Conservation (phyloP, 1,140 invertebrate species). For the Steinernema khuongi region DNA sequence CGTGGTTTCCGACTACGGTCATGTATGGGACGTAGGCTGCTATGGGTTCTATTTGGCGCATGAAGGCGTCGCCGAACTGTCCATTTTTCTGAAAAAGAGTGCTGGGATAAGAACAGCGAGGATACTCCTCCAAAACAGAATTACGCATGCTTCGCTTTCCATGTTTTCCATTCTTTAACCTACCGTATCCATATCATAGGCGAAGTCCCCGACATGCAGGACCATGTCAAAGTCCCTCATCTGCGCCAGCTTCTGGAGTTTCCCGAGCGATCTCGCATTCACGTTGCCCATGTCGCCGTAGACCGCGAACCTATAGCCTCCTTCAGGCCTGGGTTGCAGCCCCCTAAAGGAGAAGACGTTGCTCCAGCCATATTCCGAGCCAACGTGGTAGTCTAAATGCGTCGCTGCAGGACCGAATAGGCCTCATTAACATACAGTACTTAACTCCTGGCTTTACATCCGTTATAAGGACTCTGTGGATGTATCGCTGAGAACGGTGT, state of each 20-base stretch:
- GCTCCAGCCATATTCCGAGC: constrained; percentile 60
- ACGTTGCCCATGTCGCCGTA: constrained; percentile 64
- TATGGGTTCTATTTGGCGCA: constrained; percentile 78
- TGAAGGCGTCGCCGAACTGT: constrained; percentile 77
- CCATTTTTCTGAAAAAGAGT: constrained; percentile 68
- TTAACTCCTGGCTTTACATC: constrained; percentile 18
- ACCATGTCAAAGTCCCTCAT: constrained; percentile 62
- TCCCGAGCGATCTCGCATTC: constrained; percentile 62
- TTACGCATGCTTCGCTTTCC: no score
- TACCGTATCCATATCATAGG: constrained; percentile 78
- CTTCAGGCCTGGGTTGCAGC: constrained; percentile 55
- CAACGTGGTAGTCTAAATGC: constrained; percentile 59
- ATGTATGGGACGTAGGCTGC: constrained; percentile 84
- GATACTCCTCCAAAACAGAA: no score
- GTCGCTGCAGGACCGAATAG: not conserved
- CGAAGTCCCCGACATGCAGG: constrained; percentile 72
- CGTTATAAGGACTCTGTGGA: constrained; percentile 20
- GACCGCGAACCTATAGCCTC: constrained; percentile 61
- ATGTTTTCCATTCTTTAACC: no score
- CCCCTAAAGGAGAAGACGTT: constrained; percentile 60
- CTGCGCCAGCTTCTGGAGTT: constrained; percentile 60
- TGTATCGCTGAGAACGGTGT: constrained; percentile 19
- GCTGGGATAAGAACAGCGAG: not conserved
- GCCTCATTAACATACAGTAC: constrained; percentile 16
- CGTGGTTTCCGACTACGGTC: constrained; percentile 84